These are phyloP conservation scores for Rhincodon typus DNA, from an alignment of 2,797 vertebrate species.

Conservation along the genomic window DNA sequence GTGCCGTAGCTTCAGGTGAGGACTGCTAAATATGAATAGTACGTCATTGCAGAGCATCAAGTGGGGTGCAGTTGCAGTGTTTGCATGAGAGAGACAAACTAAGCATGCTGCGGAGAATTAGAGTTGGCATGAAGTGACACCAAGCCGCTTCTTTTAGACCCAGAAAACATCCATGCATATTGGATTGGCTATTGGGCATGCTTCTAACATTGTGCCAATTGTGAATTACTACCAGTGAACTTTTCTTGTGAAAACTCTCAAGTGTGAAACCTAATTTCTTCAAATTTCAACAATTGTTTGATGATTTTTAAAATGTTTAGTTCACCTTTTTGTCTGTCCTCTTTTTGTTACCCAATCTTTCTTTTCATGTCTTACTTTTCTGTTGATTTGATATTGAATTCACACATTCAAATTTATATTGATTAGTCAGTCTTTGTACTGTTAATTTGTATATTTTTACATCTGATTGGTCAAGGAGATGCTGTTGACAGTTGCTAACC, in stretches of 20 bases:
- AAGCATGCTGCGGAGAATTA: not conserved
- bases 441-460: not conserved
- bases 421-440: too few species aligned
- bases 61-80: not conserved
- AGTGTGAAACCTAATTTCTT: not conserved
- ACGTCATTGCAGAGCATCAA: not conserved
- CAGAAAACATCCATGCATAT: not conserved
- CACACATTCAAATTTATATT: not conserved
- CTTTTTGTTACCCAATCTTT: too few species aligned
- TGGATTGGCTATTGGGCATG: not conserved
- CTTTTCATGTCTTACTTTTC: not conserved
- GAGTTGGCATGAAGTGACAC: not conserved
- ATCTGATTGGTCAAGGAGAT: not conserved
- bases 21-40: not conserved
- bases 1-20: not conserved
- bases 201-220: not conserved
- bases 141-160: not conserved
- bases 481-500: not conserved
- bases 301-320: not conserved
- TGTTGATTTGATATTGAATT: not conserved
- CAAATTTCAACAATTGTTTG: not conserved
- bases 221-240: not conserved
- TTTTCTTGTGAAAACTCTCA: not conserved
- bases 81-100: not conserved
- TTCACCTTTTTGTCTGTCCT: not conserved